These are phyloP conservation scores for Haemorhous mexicanus DNA, from an alignment of 2,113 vertebrate species.

Conservation along the genomic window DNA sequence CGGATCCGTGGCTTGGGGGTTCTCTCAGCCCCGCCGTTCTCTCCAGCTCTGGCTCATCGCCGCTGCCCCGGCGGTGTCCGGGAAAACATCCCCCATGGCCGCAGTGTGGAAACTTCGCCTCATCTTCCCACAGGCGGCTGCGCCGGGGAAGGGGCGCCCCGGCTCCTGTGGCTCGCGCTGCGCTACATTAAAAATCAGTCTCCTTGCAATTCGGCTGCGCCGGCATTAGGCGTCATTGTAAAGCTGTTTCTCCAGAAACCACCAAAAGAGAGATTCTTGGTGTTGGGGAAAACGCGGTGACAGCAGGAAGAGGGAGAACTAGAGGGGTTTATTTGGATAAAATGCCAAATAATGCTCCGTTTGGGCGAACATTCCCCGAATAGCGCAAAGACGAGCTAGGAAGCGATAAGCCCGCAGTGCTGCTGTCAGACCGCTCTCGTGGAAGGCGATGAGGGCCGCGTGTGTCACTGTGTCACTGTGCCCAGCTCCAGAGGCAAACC, in stretches of 20 bases:
- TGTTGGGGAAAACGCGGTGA: neutral
- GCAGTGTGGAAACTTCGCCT: slow-evolving; percentile 43
- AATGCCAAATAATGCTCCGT: neutral
- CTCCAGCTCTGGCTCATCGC: neutral
- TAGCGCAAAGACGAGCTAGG: neutral
- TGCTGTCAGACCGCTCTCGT: neutral
- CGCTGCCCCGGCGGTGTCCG: neutral
- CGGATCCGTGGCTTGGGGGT: neutral
- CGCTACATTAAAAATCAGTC: slow-evolving; percentile 38
- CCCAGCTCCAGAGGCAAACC: slow-evolving; percentile 63
- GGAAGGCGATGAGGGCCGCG: neutral
- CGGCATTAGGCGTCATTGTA: slow-evolving; percentile 81
- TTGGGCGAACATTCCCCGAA: neutral
- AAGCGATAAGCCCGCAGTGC: neutral
- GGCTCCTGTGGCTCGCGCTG: slow-evolving; percentile 22
- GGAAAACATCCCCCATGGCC: neutral
- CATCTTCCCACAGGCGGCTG: slow-evolving; percentile 5
- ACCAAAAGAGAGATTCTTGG: neutral
- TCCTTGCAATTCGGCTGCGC: slow-evolving; percentile 74
- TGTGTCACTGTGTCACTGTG: too few relatives aligned
- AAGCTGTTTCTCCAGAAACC: slow-evolving; percentile 65
- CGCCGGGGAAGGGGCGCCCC: neutral
- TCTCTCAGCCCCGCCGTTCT: neutral
- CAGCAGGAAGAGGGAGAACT: slow-evolving; percentile 6
- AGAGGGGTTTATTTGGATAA: slow-evolving; percentile 35